Percentiles rank a stretch among this genome's conserved stretches.
Conservation (phyloP, 2,797 vertebrate genomes). For the Podargus strigoides region DNA sequence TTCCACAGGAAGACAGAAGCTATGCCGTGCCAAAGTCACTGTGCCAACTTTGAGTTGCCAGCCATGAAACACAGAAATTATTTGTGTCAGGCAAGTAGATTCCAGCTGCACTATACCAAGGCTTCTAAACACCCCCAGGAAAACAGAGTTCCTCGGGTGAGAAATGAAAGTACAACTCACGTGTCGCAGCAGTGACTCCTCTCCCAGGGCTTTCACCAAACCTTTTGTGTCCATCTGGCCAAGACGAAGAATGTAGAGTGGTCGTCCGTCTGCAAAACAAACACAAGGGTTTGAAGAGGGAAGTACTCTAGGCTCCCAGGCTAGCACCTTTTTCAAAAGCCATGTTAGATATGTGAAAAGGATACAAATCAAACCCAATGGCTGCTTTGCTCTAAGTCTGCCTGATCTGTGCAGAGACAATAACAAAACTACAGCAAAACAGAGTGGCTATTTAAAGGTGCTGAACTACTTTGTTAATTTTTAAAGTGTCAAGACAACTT, state of each 20-base stretch:
- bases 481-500: accelerated
- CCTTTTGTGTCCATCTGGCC: slow-evolving; percentile 98
- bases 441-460: background rate
- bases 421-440: background rate
- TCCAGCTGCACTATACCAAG: background rate
- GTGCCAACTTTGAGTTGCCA: background rate
- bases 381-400: background rate
- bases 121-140: background rate
- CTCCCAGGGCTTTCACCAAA: slow-evolving; percentile 87
- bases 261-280: slow-evolving; percentile 79
- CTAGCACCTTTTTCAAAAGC: background rate
- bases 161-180: slow-evolving; percentile 64
- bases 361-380: background rate
- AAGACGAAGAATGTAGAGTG: slow-evolving; percentile 88
- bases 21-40: background rate
- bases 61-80: background rate
- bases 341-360: background rate
- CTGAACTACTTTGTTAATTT: background rate
- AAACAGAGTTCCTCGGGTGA: background rate
- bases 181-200: slow-evolving; percentile 86
- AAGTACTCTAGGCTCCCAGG: background rate
- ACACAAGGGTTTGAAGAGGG: background rate
- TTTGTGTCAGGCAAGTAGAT: background rate
- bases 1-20: background rate
- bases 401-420: background rate